phyloP scores from a whole-genome alignment of 2,888 invertebrate genomes.

The Drosophila aldrichi region DNA sequence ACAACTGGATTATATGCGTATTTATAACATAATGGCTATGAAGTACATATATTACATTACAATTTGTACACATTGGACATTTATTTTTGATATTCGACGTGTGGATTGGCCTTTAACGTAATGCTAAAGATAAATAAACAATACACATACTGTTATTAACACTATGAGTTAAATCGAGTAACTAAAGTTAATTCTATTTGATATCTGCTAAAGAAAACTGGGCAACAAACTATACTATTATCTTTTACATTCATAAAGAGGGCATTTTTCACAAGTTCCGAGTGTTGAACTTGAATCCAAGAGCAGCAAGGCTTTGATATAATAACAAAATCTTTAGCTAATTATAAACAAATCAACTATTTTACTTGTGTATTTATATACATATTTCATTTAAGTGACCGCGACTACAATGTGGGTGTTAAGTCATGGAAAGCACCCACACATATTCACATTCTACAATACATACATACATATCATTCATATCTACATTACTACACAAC shows the following conservation, averaged over 20 bases:
- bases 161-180: no score
- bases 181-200: no score
- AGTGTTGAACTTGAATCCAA: background rate
- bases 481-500: conserved; percentile 22
- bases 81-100: background rate
- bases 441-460: background rate
- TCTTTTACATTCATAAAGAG: background rate
- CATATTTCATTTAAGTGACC: conserved; percentile 13
- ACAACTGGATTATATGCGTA: background rate
- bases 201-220: no score
- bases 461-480: conserved; percentile 1
- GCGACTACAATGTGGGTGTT: conserved; percentile 10
- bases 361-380: background rate
- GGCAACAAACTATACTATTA: background rate
- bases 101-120: no score
- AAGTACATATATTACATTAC: background rate
- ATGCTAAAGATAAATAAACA: no score
- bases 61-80: conserved; percentile 10
- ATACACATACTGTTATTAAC: no score
- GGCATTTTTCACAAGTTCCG: background rate
- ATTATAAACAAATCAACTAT: conserved; percentile 2
- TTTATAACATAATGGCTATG: conserved; percentile 2
- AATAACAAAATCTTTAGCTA: background rate
- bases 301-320: background rate
- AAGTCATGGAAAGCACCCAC: conserved; percentile 21